Percentiles rank a stretch among this genome's conserved stretches.
Evolutionary conservation across 2,113 vertebrate species (phyloP).

Genomic region (Elachura formosa): DNA sequence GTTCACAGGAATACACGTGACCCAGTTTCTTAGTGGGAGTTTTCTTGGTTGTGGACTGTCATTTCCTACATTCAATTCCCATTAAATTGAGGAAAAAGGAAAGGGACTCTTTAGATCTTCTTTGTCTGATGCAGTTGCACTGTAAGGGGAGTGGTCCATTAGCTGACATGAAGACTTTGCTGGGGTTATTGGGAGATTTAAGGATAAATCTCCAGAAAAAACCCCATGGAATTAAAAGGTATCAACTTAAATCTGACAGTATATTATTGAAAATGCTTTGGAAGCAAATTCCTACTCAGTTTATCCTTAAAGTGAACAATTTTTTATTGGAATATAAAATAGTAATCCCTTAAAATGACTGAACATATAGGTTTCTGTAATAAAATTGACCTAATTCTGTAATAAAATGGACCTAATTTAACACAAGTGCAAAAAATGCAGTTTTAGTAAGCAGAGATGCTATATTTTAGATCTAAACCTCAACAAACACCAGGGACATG

Average conservation of each 20-base stretch:
- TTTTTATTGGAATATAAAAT: conserved; percentile 56
- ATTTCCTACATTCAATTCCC: not conserved
- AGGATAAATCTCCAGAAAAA: conserved; percentile 49
- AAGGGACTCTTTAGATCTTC: not conserved
- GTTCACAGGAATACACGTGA: not conserved
- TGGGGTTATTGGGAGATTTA: conserved; percentile 65
- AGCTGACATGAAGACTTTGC: conserved; percentile 50
- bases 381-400: conserved; percentile 31
- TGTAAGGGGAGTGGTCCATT: not conserved
- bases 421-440: not conserved
- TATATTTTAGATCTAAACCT: not conserved
- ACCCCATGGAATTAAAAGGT: conserved; percentile 59
- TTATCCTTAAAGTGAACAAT: conserved; percentile 63
- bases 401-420: conserved; percentile 43
- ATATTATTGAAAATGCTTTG: conserved; percentile 48
- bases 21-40: not conserved
- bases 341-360: conserved; percentile 38
- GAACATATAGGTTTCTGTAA: conserved; percentile 21
- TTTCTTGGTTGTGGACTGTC: not conserved
- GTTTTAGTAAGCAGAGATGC: not conserved
- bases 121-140: not conserved
- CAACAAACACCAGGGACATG: not conserved
- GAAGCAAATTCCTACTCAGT: conserved; percentile 64
- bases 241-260: conserved; percentile 48
- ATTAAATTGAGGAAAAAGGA: not conserved